Conservation (phyloP, 2,113 vertebrate genomes). For the Dasypus novemcinctus region DNA sequence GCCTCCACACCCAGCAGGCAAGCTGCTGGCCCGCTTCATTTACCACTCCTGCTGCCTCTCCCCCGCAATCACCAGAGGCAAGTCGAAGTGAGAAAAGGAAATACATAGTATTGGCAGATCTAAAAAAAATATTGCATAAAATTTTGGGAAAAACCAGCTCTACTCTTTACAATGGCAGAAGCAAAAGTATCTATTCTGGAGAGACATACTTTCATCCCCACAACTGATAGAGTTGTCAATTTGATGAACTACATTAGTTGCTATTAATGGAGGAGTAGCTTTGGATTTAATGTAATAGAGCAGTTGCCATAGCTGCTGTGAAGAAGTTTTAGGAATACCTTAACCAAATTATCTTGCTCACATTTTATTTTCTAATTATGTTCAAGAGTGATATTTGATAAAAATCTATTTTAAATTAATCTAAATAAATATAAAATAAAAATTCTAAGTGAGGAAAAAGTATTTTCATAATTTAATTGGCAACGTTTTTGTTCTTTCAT, state of each 20-base stretch:
- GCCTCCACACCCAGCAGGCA: neutral
- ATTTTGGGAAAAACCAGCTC: neutral
- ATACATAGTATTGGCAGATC: neutral
- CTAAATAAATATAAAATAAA: neutral
- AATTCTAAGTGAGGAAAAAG: neutral
- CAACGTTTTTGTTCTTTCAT: neutral
- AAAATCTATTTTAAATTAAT: constrained; percentile 15
- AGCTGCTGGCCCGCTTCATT: neutral
- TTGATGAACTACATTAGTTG: neutral
- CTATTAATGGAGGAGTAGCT: neutral
- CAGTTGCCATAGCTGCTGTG: neutral
- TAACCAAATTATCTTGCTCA: neutral
- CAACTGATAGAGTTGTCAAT: neutral
- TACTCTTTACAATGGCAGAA: neutral
- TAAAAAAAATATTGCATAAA: neutral
- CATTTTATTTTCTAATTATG: neutral
- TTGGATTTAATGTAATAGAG: neutral
- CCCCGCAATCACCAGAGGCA: neutral
- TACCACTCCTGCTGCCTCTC: neutral
- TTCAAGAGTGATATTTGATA: neutral
- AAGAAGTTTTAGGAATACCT: neutral
- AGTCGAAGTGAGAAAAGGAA: neutral
- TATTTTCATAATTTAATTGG: too few relatives aligned
- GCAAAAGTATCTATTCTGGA: neutral
- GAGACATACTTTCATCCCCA: neutral